Base-by-base conservation (phyloP, 2,888 invertebrate species). In the Drosophila austrosaltans region DNA sequence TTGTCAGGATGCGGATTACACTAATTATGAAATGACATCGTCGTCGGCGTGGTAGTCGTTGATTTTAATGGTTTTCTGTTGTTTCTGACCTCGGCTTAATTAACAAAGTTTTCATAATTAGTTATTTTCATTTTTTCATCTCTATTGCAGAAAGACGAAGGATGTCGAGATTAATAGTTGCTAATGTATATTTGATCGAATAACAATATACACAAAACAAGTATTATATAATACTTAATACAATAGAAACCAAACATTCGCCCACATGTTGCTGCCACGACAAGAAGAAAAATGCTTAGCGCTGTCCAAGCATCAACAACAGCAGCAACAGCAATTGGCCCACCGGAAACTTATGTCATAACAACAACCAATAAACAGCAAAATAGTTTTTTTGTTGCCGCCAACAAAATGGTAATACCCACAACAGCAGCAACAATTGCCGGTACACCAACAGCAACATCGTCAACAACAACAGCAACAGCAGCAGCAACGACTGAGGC, bases 331-430 rank as follows among this genome's bases (percentile, higher is more conserved):
- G 68, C 66, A 48, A 66, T 63, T 66, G 75, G 73, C 72, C 69
- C 82, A 80, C 75, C 80, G 71, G 87, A 83, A 78, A 82, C 87
- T 71, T 86, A 80, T 84, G 83, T 87, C 80, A 84, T 87, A 87
- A 87, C 82, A 84, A 86, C 48, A 48, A 48, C 73, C 72, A 82
- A 66, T 61, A 70, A 54, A 58, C 73, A 71, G 62, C 69, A 86
- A 72, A 75, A 89, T 76, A 81, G 81, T 63, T 75, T 77, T 69
- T 78, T 79, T 88, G 91, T 86, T 81, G 87, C 88, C 74, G 66
- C 81, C 80, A 87, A 87, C 81, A 88, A 89, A 82, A 91, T 91
- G 91, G 90, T 91, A 74, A 90, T 84, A 81, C 84, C 89, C 78
- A 68, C 89, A 79, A 73, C 90, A 72, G 67, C 86, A 79, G 63